Conservation (phyloP, 2,113 vertebrate species). For the Eleginops maclovinus region DNA sequence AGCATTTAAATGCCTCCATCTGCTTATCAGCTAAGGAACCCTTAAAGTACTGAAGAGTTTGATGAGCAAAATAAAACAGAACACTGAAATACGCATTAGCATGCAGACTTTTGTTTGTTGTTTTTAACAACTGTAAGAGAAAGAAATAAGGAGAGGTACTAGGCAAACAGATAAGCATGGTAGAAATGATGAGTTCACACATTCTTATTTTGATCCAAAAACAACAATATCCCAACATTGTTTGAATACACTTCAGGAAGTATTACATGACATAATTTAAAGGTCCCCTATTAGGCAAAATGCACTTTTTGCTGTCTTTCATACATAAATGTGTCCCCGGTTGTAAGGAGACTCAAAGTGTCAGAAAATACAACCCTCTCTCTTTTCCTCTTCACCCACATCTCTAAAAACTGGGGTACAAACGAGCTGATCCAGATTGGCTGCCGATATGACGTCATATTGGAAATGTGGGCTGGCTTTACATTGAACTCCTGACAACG, state of each 20-base stretch:
- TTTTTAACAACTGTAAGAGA: constrained; percentile 13
- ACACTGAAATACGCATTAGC: constrained; percentile 8
- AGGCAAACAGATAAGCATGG: neutral
- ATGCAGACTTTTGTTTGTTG: constrained; percentile 3
- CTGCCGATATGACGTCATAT: too few species aligned
- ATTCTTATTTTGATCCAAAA: neutral
- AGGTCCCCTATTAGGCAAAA: too few species aligned
- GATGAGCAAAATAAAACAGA: constrained; percentile 10
- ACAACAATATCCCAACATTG: neutral
- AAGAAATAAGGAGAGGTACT: neutral
- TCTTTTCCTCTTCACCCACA: too few species aligned
- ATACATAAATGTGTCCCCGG: too few species aligned
- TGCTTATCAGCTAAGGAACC: constrained; percentile 25
- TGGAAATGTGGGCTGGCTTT: too few species aligned
- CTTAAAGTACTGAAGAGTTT: neutral
- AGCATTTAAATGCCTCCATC: neutral
- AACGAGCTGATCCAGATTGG: too few species aligned
- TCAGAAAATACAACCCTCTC: too few species aligned
- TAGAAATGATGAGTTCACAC: constrained; percentile 15
- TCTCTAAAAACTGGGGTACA: too few species aligned
- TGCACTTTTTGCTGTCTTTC: too few species aligned
- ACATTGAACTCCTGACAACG: too few species aligned
- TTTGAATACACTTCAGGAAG: neutral
- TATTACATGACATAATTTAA: neutral
- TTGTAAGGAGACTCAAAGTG: too few species aligned